These are phyloP conservation scores for Liasis olivaceus DNA, from an alignment of 2,797 vertebrate genomes.

Conservation along the genomic window DNA sequence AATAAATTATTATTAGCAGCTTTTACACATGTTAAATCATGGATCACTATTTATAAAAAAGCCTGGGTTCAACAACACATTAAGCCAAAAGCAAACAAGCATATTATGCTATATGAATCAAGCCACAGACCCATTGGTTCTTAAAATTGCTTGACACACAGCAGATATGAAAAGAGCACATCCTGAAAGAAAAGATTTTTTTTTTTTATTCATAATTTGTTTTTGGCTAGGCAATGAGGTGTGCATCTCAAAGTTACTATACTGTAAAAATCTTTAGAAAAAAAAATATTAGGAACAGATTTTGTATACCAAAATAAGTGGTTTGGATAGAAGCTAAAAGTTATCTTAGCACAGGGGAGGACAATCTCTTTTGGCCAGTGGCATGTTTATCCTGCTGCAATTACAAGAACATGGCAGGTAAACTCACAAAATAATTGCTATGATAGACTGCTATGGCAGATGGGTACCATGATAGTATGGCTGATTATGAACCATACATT, in stretches of 20 bases:
- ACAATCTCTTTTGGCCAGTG: background rate
- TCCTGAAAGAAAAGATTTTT: background rate
- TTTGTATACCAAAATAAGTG: background rate
- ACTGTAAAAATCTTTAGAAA: background rate
- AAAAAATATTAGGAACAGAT: background rate
- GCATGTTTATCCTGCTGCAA: background rate
- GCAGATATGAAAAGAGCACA: background rate
- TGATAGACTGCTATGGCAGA: background rate
- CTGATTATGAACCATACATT: background rate
- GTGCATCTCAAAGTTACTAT: background rate
- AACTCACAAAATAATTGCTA: background rate
- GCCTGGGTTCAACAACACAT: no score
- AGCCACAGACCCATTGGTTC: background rate
- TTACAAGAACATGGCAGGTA: background rate
- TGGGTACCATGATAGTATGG: background rate
- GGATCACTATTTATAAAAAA: no score
- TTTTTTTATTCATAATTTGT: background rate
- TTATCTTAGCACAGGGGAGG: background rate
- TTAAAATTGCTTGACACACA: background rate
- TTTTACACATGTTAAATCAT: no score
- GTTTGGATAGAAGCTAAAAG: background rate
- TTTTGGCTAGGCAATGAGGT: background rate
- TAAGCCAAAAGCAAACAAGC: no score
- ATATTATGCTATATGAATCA: background rate
- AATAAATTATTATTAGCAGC: no score